Evolutionary conservation across 2,113 vertebrate genomes (phyloP).

Genomic region (Gyps fulvus): DNA sequence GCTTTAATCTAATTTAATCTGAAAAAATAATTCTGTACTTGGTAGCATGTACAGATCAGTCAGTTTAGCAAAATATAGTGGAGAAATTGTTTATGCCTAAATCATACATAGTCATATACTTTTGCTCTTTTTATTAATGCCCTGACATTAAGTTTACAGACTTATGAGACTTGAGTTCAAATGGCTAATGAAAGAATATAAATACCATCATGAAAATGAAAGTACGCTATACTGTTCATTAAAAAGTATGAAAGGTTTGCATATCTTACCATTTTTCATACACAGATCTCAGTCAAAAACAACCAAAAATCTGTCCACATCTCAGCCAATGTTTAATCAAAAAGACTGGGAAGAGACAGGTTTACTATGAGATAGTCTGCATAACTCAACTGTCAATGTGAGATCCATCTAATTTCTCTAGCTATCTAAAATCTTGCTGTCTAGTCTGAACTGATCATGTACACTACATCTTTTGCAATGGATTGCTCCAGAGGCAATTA

Average conservation of each 20-base stretch:
- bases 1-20: background rate
- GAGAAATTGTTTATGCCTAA: background rate
- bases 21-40: background rate
- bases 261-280: background rate
- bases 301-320: background rate
- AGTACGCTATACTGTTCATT: background rate
- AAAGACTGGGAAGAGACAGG: background rate
- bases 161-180: background rate
- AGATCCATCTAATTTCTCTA: background rate
- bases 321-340: background rate
- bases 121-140: background rate
- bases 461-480: background rate
- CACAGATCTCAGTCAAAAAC: background rate
- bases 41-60: background rate
- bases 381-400: background rate
- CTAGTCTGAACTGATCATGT: background rate
- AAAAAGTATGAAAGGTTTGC: background rate
- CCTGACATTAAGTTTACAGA: background rate
- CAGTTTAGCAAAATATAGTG: background rate
- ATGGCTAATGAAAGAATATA: background rate
- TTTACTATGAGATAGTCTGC: background rate
- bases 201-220: background rate
- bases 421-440: background rate
- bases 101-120: background rate
- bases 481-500: background rate